Conservation (phyloP, 2,888 invertebrate species). For the Drosophila suboccidentalis region DNA sequence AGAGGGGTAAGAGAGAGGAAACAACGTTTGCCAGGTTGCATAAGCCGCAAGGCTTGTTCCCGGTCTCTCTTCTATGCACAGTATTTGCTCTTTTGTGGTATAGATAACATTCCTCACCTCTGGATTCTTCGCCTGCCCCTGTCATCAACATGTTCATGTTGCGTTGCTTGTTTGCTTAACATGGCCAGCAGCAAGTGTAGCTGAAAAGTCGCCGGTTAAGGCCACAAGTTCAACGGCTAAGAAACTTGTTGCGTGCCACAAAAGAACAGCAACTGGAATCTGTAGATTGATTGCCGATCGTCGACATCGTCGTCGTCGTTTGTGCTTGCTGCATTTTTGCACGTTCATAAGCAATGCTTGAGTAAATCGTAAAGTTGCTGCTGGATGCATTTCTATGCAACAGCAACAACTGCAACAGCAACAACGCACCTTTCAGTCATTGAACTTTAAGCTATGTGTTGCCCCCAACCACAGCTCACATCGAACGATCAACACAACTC, state of each 20-base stretch:
- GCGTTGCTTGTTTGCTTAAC: slow-evolving; percentile 66
- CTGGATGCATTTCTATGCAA: slow-evolving; percentile 70
- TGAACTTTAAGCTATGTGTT: slow-evolving; percentile 79
- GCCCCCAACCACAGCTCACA: slow-evolving; percentile 31
- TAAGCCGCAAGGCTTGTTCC: slow-evolving; percentile 44
- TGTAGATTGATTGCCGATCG: slow-evolving; percentile 79
- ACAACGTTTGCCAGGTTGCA: slow-evolving; percentile 51
- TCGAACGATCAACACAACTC: slow-evolving; percentile 20
- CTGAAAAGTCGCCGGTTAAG: slow-evolving; percentile 60
- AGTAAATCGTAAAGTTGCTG: slow-evolving; percentile 42
- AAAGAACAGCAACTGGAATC: slow-evolving; percentile 67
- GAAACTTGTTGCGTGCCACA: slow-evolving; percentile 72
- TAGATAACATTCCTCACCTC: slow-evolving; percentile 59
- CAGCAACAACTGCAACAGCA: slow-evolving; percentile 29
- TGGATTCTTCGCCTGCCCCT: slow-evolving; percentile 1
- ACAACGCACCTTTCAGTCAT: slow-evolving; percentile 76
- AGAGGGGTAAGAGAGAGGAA: neutral
- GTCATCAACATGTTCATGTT: slow-evolving; percentile 1
- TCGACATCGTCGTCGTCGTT: slow-evolving; percentile 18
- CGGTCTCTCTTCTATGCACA: slow-evolving; percentile 34
- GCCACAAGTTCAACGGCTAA: slow-evolving; percentile 73
- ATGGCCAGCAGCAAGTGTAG: slow-evolving; percentile 58
- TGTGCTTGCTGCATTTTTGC: slow-evolving; percentile 71
- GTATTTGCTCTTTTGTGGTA: slow-evolving; percentile 49
- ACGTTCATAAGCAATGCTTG: slow-evolving; percentile 53